Evolutionary conservation across 2,888 invertebrate genomes (phyloP), one percentile per base, ranked within the genome.

Genomic region (Drosophila stalkeri): DNA sequence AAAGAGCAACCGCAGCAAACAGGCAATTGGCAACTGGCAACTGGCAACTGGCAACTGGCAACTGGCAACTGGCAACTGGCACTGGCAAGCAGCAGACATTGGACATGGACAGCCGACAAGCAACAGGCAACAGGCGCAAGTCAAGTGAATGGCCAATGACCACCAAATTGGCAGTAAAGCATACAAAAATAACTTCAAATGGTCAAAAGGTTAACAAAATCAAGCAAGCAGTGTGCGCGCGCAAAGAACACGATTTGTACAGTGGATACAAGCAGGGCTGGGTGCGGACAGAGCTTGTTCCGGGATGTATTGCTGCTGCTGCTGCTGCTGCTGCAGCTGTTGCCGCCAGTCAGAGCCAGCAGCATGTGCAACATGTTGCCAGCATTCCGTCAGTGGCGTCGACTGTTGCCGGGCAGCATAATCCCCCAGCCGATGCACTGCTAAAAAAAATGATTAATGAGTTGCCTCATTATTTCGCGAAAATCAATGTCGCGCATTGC

Each of bases 381-480:
- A 81, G 72, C 79, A 83, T 90, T 90, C 86, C 86, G 80, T 88
- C 86, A 82, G 72, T 78, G 57, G 55, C 49, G 57, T 49, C 49
- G 44, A 18, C 44, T 47, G 57, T n/a, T 51, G 44, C 27, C 75
- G 68, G 73, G 75, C 90, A 89, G 77, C 80, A 88, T 88, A 88
- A 88, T 85, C 80, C 85, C 88, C 79, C 67, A 85, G 84, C 70
- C 89, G 61, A 78, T 76, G 74, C 64, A 66, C 63, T 61, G 70
- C 65, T 63, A 81, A 89, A 86, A 90, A 90, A 90, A 90, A 91
- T 92, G 92, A 91, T 92, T 91, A 91, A 91, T 91, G 92, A 90
- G 91, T 88, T 91, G 86, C 87, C 91, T 92, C 91, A 92, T 92
- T 91, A 91, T 88, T 86, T 90, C 72, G 82, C 82, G 71, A 83